phyloP scores from a whole-genome alignment of 2,888 invertebrate genomes.

The Hybos culiciformis region DNA sequence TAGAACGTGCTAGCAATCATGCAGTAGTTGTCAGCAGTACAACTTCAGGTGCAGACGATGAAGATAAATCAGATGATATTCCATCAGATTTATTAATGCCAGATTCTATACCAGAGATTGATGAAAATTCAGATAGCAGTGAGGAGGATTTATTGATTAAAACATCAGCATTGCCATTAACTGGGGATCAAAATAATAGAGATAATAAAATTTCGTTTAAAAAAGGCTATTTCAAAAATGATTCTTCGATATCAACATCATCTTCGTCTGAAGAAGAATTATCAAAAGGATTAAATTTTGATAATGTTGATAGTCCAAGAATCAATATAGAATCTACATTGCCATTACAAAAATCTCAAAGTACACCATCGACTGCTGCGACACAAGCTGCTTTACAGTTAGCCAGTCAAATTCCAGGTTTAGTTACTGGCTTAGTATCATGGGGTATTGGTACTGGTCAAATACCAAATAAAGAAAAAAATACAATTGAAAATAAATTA shows the following conservation, averaged over 20 bases:
- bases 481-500: conserved; percentile 1
- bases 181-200: background rate
- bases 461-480: background rate
- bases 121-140: conserved; percentile 30
- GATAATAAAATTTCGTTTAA: conserved; percentile 24
- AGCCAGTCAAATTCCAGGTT: conserved; percentile 14
- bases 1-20: conserved; percentile 31
- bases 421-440: conserved; percentile 25
- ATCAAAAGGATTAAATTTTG: conserved; percentile 31
- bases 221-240: conserved; percentile 30
- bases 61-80: conserved; percentile 32
- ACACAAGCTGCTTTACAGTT: conserved; percentile 19
- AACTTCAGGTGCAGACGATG: conserved; percentile 19
- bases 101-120: conserved; percentile 33
- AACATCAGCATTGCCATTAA: background rate
- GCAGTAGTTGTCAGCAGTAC: conserved; percentile 24
- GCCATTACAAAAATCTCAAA: conserved; percentile 9
- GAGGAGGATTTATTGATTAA: conserved; percentile 18
- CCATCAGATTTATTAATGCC: conserved; percentile 32
- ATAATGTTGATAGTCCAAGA: conserved; percentile 15
- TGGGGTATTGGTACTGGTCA: conserved; percentile 16
- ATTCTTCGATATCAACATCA: conserved; percentile 29
- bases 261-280: conserved; percentile 34
- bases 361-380: conserved; percentile 17
- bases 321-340: conserved; percentile 7